A percentile compares a stretch with the other conserved stretches of the same genome.
Evolutionary conservation across 2,797 vertebrate genomes (phyloP).

Genomic region (Glossophaga mutica): DNA sequence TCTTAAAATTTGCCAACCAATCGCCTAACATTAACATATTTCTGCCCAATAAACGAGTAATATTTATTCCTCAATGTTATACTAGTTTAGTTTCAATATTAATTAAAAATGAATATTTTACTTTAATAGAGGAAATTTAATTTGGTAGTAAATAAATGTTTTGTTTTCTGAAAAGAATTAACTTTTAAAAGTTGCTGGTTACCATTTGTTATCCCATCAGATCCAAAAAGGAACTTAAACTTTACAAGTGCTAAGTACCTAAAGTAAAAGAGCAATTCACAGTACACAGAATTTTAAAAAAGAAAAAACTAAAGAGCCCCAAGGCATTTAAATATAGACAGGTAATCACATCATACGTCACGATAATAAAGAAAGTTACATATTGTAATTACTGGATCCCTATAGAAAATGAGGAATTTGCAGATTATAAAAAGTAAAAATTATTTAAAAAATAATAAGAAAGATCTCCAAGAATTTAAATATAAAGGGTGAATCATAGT

Average conservation of each 20-base stretch:
- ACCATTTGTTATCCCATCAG: background rate
- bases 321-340: background rate
- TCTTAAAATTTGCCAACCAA: background rate
- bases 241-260: background rate
- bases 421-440: background rate
- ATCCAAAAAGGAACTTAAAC: background rate
- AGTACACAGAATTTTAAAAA: background rate
- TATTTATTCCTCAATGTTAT: background rate
- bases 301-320: background rate
- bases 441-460: background rate
- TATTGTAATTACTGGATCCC: background rate
- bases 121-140: background rate
- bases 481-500: background rate
- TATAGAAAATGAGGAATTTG: background rate
- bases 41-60: background rate
- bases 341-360: background rate
- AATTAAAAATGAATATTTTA: background rate
- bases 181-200: background rate
- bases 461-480: background rate
- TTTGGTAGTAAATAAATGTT: background rate
- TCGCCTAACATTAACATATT: background rate
- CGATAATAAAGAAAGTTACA: background rate
- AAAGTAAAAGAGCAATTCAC: background rate
- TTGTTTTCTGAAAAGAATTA: background rate
- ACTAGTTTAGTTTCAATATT: background rate